A percentile compares a stretch with the other conserved stretches of the same genome.
Conservation (phyloP, 2,113 vertebrate genomes). For the Tragelaphus scriptus region DNA sequence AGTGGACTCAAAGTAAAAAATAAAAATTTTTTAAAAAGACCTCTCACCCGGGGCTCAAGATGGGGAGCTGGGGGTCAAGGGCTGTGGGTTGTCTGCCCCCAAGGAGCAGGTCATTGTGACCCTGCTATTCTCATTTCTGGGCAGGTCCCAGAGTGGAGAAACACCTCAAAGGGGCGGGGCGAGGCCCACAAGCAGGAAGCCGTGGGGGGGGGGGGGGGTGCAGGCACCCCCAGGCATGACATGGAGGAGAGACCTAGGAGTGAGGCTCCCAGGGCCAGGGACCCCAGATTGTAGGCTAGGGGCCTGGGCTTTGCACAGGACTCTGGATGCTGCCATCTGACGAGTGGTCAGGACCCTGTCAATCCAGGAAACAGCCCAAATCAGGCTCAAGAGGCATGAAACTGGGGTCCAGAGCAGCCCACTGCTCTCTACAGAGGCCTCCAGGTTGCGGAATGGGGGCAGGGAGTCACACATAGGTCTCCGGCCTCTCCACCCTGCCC, state of each 20-base stretch:
- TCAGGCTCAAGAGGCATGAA: neutral
- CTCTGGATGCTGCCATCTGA: neutral
- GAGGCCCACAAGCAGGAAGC: neutral
- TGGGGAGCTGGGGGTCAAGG: neutral
- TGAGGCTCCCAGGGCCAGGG: neutral
- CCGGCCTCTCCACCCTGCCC: neutral
- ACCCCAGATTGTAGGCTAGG: neutral
- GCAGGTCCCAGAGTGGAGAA: neutral
- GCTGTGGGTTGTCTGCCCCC: neutral
- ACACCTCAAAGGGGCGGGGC: neutral
- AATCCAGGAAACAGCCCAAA: neutral
- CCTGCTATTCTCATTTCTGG: neutral
- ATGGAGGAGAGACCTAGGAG: neutral
- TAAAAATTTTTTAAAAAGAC: neutral
- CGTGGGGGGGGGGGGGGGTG: no score
- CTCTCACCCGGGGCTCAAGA: neutral
- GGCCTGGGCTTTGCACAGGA: neutral
- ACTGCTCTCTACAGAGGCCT: neutral
- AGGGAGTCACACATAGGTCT: neutral
- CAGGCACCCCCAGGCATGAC: neutral
- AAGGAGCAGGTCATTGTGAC: no score
- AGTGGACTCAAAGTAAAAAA: neutral
- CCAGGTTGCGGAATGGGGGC: neutral
- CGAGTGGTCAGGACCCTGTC: neutral
- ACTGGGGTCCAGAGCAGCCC: neutral